Conservation (phyloP, 2,113 vertebrate genomes). For the Marmota monax region DNA sequence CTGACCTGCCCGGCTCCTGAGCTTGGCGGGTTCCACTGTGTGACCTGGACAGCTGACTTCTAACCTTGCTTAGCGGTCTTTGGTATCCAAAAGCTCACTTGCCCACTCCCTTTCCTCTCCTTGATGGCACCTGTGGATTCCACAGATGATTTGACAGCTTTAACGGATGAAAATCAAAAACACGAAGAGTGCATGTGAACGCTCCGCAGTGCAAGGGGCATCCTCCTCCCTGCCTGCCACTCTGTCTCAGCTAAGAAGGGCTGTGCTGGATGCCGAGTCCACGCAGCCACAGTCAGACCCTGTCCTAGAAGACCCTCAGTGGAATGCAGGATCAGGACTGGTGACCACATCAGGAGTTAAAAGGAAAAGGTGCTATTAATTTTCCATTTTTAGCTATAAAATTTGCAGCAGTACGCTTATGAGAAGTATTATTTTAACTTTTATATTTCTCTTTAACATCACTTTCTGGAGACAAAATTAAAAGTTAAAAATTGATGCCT, state of each 20-base stretch:
- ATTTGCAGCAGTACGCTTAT: not conserved
- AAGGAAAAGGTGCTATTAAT: not conserved
- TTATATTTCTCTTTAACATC: slow-evolving; percentile 57
- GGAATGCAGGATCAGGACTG: not conserved
- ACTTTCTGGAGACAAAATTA: slow-evolving; percentile 63
- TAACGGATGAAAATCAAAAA: not conserved
- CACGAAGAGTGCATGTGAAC: rapidly evolving
- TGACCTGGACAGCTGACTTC: rapidly evolving
- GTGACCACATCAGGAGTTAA: slow-evolving; percentile 24
- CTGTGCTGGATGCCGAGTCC: not conserved
- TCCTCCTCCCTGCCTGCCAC: rapidly evolving
- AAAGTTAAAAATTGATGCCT: slow-evolving; percentile 74
- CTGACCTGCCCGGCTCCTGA: rapidly evolving
- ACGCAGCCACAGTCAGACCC: rapidly evolving
- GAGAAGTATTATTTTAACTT: slow-evolving; percentile 73
- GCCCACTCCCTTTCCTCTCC: not conserved
- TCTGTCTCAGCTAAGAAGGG: not conserved
- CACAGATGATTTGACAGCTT: not conserved
- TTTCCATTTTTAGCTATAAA: slow-evolving; percentile 48
- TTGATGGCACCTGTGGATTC: rapidly evolving
- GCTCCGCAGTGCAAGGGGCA: rapidly evolving
- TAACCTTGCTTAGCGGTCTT: rapidly evolving
- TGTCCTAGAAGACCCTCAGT: not conserved
- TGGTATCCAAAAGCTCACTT: not conserved
- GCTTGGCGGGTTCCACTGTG: rapidly evolving